Evolutionary conservation across 2,888 invertebrate species (phyloP), one percentile per base, ranked within the genome.

Genomic region (Margaritifera margaritifera): DNA sequence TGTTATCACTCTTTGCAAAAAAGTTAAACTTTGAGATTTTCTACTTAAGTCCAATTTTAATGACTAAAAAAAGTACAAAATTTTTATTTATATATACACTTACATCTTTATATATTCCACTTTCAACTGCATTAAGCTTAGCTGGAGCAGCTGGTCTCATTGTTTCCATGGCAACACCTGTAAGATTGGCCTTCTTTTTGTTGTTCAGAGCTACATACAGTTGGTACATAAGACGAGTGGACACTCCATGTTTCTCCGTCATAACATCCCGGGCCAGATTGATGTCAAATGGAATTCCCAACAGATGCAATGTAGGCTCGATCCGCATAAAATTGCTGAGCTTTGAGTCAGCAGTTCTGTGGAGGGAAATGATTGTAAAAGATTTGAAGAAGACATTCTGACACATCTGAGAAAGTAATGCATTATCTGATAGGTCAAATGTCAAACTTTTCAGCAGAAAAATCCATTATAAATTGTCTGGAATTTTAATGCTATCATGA

Each of bases 261-360:
- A 90, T 90, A 61, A 90, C 84, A 75, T 86, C 87, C n/a, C 88
- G 77, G n/a, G 89, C 90, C 53, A 84, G 69, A 71, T 87, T 88
- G 19, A 88, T 89, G 71, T 90, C 89, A 82, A 90, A 90, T n/a
- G 87, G 87, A 51, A 90, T 86, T 20, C 84, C 87, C 72, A 90
- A 79, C 55, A 89, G 74, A 75, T 88, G 86, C 25, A 90, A 76
- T 18, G 84, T 81, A 24, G 89, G 89, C 73, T 90, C 89, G 70
- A 90, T 69, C 42, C 88, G 78, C 18, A 87, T 89, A 72, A 90
- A 90, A 73, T 90, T 90, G 77, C 89, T 89, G 72, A 90, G 86
- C 77, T 89, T 89, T 24, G 89, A 85, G 66, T 88, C 88, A 42
- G 88, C 80, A 20, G 88, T 87, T 66, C 90, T 90, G 74, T 60